Evolutionary conservation across 2,797 vertebrate species (phyloP).

Genomic region (Oreochromis grahami): DNA sequence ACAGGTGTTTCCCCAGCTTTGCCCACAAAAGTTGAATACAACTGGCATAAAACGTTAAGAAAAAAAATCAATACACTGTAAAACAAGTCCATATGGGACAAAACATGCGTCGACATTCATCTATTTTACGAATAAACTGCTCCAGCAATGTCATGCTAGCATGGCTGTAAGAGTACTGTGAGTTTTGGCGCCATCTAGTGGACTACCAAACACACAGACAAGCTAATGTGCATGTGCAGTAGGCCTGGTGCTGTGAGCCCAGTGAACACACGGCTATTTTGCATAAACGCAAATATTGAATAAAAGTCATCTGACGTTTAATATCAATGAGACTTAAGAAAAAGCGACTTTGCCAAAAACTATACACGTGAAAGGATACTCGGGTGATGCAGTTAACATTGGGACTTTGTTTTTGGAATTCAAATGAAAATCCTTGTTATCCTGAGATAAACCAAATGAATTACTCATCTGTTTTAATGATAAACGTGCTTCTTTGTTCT

Average conservation of each 20-base stretch:
- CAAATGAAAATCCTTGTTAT: no score
- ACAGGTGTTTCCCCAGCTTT: neutral
- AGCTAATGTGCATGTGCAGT: neutral
- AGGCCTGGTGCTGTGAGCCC: fast-evolving
- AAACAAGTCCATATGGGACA: neutral
- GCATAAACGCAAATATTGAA: neutral
- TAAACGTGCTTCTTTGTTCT: no score
- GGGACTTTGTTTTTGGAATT: no score
- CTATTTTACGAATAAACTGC: neutral
- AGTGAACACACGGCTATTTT: neutral
- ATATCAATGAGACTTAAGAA: no score
- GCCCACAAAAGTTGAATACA: neutral
- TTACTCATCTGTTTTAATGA: no score
- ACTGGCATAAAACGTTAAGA: neutral
- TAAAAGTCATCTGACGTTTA: neutral
- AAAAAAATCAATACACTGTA: neutral
- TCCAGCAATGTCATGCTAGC: fast-evolving
- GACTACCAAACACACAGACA: fast-evolving
- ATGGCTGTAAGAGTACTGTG: neutral
- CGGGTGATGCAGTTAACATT: no score
- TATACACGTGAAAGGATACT: no score
- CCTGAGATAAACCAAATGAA: no score
- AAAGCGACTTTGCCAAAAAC: no score
- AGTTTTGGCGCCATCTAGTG: neutral
- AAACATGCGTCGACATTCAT: neutral